phyloP scores from a whole-genome alignment of 1,140 invertebrate genomes.

The Contarinia nasturtii region DNA sequence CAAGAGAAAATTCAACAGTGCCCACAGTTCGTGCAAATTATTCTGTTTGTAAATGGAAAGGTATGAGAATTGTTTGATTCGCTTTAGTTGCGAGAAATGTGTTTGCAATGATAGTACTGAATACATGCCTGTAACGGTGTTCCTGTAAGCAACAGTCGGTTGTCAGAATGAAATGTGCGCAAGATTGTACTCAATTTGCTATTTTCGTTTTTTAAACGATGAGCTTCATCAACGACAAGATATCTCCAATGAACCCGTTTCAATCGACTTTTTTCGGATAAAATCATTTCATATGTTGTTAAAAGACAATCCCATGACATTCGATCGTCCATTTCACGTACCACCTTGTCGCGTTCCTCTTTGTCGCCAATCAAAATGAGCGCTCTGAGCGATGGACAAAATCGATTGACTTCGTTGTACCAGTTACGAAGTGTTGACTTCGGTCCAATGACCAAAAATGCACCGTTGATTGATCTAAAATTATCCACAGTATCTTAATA shows the following conservation, averaged over 20 bases:
- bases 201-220: constrained; percentile 91
- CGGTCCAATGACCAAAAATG: constrained; percentile 93
- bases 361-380: constrained; percentile 88
- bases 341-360: constrained; percentile 40
- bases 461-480: constrained; percentile 60
- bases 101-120: too few relatives aligned
- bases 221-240: constrained; percentile 88
- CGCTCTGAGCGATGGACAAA: constrained; percentile 76
- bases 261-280: constrained; percentile 61
- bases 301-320: constrained; percentile 94
- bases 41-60: constrained; percentile 50
- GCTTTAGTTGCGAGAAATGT: too few relatives aligned
- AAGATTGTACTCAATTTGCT: constrained; percentile 57
- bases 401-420: constrained; percentile 92
- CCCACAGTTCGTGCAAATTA: constrained; percentile 90
- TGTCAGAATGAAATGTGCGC: constrained; percentile 70
- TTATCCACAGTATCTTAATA: too few relatives aligned
- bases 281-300: constrained; percentile 95
- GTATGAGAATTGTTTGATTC: too few relatives aligned
- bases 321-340: constrained; percentile 67
- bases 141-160: constrained; percentile 63
- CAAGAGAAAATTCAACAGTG: constrained; percentile 90
- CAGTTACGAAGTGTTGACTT: constrained; percentile 95
- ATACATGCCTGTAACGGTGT: constrained; percentile 56
- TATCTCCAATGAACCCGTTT: constrained; percentile 75